Conservation (phyloP, 2,888 invertebrate genomes). For the Caenorhabditis zanzibari region DNA sequence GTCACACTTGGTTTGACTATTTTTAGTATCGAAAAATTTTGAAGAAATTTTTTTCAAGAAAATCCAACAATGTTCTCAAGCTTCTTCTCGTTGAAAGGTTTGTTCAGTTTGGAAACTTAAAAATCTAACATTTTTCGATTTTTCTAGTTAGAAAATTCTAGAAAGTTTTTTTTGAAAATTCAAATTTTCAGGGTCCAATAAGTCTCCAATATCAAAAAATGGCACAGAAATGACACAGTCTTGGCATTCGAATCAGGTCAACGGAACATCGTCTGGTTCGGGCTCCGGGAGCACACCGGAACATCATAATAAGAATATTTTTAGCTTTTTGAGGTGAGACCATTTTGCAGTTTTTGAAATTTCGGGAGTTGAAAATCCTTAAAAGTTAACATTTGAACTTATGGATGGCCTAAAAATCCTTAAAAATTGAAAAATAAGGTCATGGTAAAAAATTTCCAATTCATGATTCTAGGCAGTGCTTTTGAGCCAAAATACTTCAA, state of each 20-base stretch:
- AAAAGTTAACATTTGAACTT: no score
- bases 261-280: slow-evolving; percentile 43
- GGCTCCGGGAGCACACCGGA: slow-evolving; percentile 57
- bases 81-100: slow-evolving; percentile 54
- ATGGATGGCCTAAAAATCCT: no score
- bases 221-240: slow-evolving; percentile 68
- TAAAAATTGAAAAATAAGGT: no score
- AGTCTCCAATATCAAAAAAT: slow-evolving; percentile 46
- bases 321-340: slow-evolving; percentile 73
- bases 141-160: neutral
- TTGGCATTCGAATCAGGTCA: slow-evolving; percentile 68
- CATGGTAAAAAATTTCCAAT: no score
- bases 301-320: slow-evolving; percentile 68
- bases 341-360: no score
- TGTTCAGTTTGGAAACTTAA: neutral
- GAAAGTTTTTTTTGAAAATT: neutral
- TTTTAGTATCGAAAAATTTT: neutral
- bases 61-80: slow-evolving; percentile 54
- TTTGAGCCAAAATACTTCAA: no score
- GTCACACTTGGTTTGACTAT: neutral
- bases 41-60: slow-evolving; percentile 19
- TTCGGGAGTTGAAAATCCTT: neutral
- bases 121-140: no score
- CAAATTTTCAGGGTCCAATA: slow-evolving; percentile 34
- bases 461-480: no score